Evolutionary conservation across 1,140 invertebrate genomes (phyloP), one percentile per base, ranked within the genome.

Genomic region (Leptestheria dahalacensis): DNA sequence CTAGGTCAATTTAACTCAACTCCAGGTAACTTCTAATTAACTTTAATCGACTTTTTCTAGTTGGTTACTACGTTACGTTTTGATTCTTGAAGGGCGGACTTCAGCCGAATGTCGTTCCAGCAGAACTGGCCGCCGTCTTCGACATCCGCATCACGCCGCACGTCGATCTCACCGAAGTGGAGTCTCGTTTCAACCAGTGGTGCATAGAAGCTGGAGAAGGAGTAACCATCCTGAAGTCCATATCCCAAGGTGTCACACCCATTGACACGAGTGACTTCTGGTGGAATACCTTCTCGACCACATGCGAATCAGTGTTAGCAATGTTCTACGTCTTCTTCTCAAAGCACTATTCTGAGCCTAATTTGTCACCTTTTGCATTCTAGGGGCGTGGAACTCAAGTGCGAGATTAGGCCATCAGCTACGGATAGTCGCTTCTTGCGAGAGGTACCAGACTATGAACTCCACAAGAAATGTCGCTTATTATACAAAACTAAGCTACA

Each of bases 71-170:
- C 11, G 20, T 3, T 57, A 29, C 9, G 25, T 57, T 24, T 4
- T 23, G 1, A 25, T 52, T 11, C 48, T 64, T 69, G 33, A 54
- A 85, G 79, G 92, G 92, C 59, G 93, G 93, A 15, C 80, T 94
- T 1, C 91, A 96, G 71, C 74, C 79, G n/a, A 97, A 97, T 73
- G 90, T 97, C 2, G 78, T 97, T 53, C 94, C 94, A 1, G 80
- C 84, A 48, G 78, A 85, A 66, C 68, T 96, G 23, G 76, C 72
- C 0, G 84, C 82, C 1, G 75, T 76, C 20, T 91, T 95, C 69
- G 92, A 97, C 71, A 74, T 91, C 28, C 79, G 93, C 1, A 68
- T 95, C 3, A 79, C 88, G 0, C 75, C 86, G 0, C 77, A 80
- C 9, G 76, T 81, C 2, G 76, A 90, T 69, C 77, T 84, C 24